These are phyloP conservation scores for Cnemophilus loriae DNA, from an alignment of 2,113 vertebrate species.

Conservation along the genomic window DNA sequence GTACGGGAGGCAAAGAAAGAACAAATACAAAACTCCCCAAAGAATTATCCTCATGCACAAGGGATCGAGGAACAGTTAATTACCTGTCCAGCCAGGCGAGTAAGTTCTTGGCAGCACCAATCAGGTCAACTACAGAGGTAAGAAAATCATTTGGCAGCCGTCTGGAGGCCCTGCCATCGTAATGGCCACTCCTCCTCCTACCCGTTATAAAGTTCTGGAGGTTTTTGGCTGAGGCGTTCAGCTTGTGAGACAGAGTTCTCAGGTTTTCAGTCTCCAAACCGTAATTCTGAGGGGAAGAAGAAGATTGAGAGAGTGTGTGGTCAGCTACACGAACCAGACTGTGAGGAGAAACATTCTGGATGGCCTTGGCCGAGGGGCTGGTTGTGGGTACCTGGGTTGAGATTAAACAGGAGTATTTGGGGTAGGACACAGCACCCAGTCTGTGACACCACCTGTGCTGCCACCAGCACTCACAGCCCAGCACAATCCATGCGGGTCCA, in stretches of 20 bases:
- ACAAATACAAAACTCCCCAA: not conserved
- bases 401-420: not conserved
- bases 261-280: conserved; percentile 90
- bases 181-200: conserved; percentile 85
- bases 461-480: not conserved
- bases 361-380: not conserved
- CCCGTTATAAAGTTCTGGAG: conserved; percentile 90
- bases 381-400: not conserved
- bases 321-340: accelerated
- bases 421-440: too few relatives aligned
- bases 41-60: not conserved
- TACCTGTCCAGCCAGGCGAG: conserved; percentile 93
- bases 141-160: conserved; percentile 87
- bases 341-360: not conserved
- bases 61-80: not conserved
- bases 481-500: accelerated
- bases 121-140: conserved; percentile 88
- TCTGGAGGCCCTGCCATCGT: conserved; percentile 83
- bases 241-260: conserved; percentile 86
- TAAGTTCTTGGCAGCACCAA: conserved; percentile 88
- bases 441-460: not conserved
- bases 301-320: not conserved
- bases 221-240: conserved; percentile 89
- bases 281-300: conserved; percentile 77
- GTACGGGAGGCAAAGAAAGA: not conserved